A percentile compares a stretch with the other conserved stretches of the same genome.
Conservation (phyloP, 2,113 vertebrate species). For the Salvelinus namaycush region DNA sequence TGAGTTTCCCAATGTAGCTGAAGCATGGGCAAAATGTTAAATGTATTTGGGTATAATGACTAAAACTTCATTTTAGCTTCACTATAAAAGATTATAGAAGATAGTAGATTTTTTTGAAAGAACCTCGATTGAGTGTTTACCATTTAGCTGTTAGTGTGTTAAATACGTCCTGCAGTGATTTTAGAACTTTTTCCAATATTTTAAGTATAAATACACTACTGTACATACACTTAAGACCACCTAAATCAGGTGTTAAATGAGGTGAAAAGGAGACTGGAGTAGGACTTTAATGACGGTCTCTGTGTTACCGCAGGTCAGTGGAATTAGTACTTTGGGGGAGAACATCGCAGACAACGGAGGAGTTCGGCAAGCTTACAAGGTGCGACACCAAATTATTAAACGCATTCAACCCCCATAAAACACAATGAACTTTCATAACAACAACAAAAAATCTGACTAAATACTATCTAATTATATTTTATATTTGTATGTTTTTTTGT, state of each 20-base stretch:
- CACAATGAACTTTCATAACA: neutral
- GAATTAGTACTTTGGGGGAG: slow-evolving; percentile 93
- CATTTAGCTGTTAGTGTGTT: neutral
- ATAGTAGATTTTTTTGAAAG: too few relatives aligned
- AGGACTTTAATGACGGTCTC: slow-evolving; percentile 8
- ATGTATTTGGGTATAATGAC: neutral
- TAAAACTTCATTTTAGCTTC: too few relatives aligned
- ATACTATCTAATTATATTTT: neutral
- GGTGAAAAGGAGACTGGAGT: too few relatives aligned
- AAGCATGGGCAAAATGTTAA: neutral
- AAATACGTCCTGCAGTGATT: neutral
- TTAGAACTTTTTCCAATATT: neutral
- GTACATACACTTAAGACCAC: too few relatives aligned
- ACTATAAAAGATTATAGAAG: too few relatives aligned
- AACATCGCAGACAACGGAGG: slow-evolving; percentile 98
- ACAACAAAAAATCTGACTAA: neutral
- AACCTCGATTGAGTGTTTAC: neutral
- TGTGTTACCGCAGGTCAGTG: slow-evolving; percentile 81
- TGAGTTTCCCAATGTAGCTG: slow-evolving; percentile 44
- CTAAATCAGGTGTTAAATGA: too few relatives aligned
- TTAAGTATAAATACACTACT: too few relatives aligned
- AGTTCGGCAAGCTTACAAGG: slow-evolving; percentile 94
- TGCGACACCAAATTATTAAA: slow-evolving; percentile 39
- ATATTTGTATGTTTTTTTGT: neutral
- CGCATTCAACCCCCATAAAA: slow-evolving; percentile 6